A percentile compares a stretch with the other conserved stretches of the same genome.
Conservation (phyloP, 2,113 vertebrate species). For the Melanocharis versteri region DNA sequence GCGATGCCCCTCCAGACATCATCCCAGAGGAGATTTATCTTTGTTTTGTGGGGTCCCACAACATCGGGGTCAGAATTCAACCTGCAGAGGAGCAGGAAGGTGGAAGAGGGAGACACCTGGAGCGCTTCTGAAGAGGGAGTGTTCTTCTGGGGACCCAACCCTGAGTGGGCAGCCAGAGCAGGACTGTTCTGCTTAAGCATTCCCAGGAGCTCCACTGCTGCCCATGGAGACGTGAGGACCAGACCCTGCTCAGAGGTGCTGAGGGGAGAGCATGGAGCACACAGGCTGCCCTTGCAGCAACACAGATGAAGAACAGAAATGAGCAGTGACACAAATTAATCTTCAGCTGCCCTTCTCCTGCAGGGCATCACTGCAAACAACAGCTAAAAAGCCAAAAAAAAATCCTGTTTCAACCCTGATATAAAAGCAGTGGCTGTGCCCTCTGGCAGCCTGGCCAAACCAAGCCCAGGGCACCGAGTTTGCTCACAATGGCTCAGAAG, state of each 20-base stretch:
- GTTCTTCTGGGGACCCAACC: not conserved
- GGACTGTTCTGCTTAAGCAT: not conserved
- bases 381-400: not conserved
- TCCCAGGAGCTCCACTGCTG: not conserved
- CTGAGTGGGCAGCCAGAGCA: not conserved
- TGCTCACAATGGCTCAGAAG: not conserved
- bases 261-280: not conserved
- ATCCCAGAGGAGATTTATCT: not conserved
- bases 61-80: not conserved
- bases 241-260: not conserved
- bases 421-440: not conserved
- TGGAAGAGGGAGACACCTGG: not conserved
- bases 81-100: not conserved
- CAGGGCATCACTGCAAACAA: not conserved
- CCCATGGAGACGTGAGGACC: not conserved
- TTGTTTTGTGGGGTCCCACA: not conserved
- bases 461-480: not conserved
- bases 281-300: not conserved
- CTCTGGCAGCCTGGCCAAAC: not conserved
- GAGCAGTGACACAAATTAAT: not conserved
- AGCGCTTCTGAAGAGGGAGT: not conserved
- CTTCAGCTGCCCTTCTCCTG: not conserved
- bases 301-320: not conserved
- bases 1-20: too few relatives aligned
- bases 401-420: not conserved